Evolutionary conservation across 92 coral and sea anemone genomes (phyloP).

Genomic region (Phenganax subtilis): DNA sequence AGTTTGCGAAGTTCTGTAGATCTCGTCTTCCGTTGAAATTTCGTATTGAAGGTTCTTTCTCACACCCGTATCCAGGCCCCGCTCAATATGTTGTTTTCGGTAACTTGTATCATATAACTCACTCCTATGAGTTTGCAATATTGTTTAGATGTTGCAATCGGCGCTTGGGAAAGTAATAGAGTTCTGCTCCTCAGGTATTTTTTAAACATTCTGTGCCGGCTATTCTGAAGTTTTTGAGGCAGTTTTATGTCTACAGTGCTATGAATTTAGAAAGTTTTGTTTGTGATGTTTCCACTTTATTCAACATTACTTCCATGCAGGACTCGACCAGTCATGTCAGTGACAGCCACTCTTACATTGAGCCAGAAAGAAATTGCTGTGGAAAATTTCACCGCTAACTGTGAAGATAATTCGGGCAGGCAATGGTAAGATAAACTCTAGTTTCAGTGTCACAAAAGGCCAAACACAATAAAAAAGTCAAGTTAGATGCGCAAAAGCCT

Average conservation of each 20-base stretch:
- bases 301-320: not conserved
- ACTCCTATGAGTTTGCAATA: not conserved
- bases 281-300: not conserved
- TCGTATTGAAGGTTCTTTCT: no score
- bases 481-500: no score
- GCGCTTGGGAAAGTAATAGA: conserved; percentile 41
- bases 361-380: conserved; percentile 18
- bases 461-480: no score
- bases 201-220: not conserved
- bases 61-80: no score
- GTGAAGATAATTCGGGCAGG: not conserved
- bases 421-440: conserved; percentile 21
- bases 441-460: not conserved
- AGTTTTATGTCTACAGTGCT: not conserved
- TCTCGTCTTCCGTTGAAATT: no score
- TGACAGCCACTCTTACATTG: not conserved
- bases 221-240: not conserved
- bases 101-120: no score
- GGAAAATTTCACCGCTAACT: conserved; percentile 7
- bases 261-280: no score
- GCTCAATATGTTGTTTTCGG: no score
- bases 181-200: conserved; percentile 23
- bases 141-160: conserved; percentile 68
- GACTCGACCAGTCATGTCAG: conserved; percentile 21
- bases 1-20: no score